Conservation (phyloP, 2,888 invertebrate species). For the Mythimna vitellina region DNA sequence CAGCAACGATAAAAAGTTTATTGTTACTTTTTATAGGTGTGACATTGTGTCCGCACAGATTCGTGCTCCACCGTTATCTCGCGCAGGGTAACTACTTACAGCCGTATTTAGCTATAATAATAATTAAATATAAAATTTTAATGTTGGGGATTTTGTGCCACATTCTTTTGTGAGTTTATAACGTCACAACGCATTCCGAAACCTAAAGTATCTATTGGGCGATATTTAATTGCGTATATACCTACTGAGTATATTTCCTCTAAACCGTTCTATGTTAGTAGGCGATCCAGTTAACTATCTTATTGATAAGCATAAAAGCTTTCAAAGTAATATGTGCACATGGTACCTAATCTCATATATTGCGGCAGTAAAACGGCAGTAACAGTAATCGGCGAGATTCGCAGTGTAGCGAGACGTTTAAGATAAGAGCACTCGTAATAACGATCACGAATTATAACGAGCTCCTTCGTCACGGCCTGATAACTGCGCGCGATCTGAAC, state of each 20-base stretch:
- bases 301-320: conserved; percentile 63
- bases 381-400: conserved; percentile 68
- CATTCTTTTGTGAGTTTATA: conserved; percentile 46
- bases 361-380: conserved; percentile 57
- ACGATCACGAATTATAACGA: conserved; percentile 80
- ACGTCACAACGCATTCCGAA: conserved; percentile 26
- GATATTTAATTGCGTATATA: conserved; percentile 39
- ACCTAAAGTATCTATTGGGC: conserved; percentile 28
- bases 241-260: conserved; percentile 45
- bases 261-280: conserved; percentile 44
- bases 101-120: conserved; percentile 35
- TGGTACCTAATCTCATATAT: conserved; percentile 41
- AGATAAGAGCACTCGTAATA: conserved; percentile 77
- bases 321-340: conserved; percentile 63
- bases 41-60: conserved; percentile 77
- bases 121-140: conserved; percentile 61
- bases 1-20: conserved; percentile 82
- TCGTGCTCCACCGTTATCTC: conserved; percentile 65
- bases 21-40: conserved; percentile 82
- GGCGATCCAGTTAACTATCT: conserved; percentile 56
- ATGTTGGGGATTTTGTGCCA: conserved; percentile 27
- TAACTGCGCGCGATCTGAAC: conserved; percentile 72
- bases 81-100: conserved; percentile 37
- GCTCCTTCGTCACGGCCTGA: conserved; percentile 81
- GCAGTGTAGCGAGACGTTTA: conserved; percentile 72